These are phyloP conservation scores for Gymnoscelis rufifasciata DNA, from an alignment of 2,888 invertebrate genomes.

Conservation along the genomic window DNA sequence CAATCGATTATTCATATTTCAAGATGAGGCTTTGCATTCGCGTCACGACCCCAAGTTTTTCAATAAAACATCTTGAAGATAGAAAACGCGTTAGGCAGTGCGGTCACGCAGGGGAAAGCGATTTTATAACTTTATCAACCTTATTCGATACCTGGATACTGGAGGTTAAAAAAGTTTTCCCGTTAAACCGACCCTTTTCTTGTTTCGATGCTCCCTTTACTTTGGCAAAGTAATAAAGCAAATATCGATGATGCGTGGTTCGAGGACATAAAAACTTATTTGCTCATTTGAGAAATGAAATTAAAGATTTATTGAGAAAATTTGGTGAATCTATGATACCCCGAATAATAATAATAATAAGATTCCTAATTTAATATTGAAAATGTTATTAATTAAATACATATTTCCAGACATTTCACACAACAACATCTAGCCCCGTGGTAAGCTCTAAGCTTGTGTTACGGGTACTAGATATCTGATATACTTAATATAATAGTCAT, in stretches of 20 bases:
- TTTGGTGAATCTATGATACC: no score
- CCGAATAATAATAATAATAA: no score
- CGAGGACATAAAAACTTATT: slow-evolving; percentile 2
- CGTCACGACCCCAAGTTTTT: slow-evolving; percentile 74
- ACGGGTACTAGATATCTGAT: no score
- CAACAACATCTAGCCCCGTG: no score
- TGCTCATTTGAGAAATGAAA: no score
- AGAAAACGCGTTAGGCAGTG: slow-evolving; percentile 56
- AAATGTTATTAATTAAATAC: no score
- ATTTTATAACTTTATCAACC: slow-evolving; percentile 75
- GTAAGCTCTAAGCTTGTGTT: no score
- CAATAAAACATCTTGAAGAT: slow-evolving; percentile 72
- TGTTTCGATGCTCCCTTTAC: slow-evolving; percentile 20
- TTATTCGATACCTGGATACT: slow-evolving; percentile 52
- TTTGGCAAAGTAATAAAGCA: slow-evolving; percentile 11
- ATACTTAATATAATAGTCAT: no score
- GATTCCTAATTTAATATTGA: no score
- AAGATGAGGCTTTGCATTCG: slow-evolving; percentile 59
- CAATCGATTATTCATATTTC: slow-evolving; percentile 70
- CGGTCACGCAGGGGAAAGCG: slow-evolving; percentile 70
- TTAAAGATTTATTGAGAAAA: no score
- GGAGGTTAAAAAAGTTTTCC: slow-evolving; percentile 27
- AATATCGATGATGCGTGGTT: slow-evolving; percentile 8
- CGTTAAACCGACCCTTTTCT: slow-evolving; percentile 28
- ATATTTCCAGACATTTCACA: no score